Evolutionary conservation across 2,888 invertebrate species (phyloP), one percentile per base, ranked within the genome.

Genomic region (Drosophila merina): DNA sequence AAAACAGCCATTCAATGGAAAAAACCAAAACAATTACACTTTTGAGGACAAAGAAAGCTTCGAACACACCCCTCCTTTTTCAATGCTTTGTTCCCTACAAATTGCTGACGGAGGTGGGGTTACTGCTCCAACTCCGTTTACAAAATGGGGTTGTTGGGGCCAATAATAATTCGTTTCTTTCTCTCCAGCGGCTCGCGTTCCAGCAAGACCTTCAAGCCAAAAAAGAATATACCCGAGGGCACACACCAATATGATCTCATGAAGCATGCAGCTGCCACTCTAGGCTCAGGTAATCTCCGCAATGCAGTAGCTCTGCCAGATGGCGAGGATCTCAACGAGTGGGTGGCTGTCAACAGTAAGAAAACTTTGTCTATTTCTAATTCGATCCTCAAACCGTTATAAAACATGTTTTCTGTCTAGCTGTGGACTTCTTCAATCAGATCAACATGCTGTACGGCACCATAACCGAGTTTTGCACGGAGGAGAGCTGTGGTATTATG

Each of bases 361-460:
- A 94, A 2, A n/a, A 36, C n/a, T n/a, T 2, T 36, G 10, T n/a
- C n/a, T 5, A 36, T 36, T 36, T 5, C 5, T 4, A 5, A 6
- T 36, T 36, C 6, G 36, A 36, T 36, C 2, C 6, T 1, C 5
- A 36, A 36, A n/a, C n/a, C 36, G 1, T 36, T n/a, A 36, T 36
- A 2, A 12, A 36, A 36, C 5, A 5, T 0, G 2, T 20, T 6
- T 12, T 33, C 4, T 8, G 20, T 9, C 44, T 93, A 99, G 99
- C 99, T 89, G 99, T 99, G 74, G 99, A 99, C 93, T 99, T 99
- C 92, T 99, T 99, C 93, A 99, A 99, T 93, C 99, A 99, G 94
- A 99, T 99, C 91, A 99, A 99, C 93, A 99, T 99, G 99, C 93
- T 99, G 75, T 99, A 99, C 90, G 99, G 99, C 55, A 99, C 99